A percentile compares a stretch with the other conserved stretches of the same genome.
These are phyloP conservation scores for Leptoteleia sp. DNA, from an alignment of 1,140 invertebrate species.

Conservation along the genomic window DNA sequence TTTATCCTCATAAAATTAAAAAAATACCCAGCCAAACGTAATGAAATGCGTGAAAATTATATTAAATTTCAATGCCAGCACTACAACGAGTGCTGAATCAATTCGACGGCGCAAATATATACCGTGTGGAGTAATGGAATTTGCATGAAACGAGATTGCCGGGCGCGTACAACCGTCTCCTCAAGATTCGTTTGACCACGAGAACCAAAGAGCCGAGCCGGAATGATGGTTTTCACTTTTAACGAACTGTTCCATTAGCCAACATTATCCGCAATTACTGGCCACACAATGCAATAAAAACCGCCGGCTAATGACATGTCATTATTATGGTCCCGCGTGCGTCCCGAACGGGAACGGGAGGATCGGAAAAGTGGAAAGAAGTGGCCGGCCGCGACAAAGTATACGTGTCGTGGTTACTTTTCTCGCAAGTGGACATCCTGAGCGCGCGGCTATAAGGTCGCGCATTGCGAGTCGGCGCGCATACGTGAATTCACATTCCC, in stretches of 20 bases:
- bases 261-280: constrained; percentile 9
- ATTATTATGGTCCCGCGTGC: neutral
- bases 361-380: constrained; percentile 4
- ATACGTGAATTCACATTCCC: constrained; percentile 24
- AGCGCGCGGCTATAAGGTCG: constrained; percentile 16
- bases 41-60: no score
- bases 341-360: neutral
- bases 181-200: neutral
- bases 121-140: no score
- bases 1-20: no score
- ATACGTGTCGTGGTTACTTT: constrained; percentile 22
- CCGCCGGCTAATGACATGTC: constrained; percentile 1
- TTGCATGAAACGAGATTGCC: no score
- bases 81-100: no score
- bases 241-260: constrained; percentile 22
- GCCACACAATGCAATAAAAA: neutral
- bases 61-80: no score
- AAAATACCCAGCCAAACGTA: no score
- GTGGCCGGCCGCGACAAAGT: neutral
- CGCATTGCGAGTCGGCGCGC: constrained; percentile 10
- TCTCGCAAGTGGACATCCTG: constrained; percentile 13
- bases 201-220: neutral
- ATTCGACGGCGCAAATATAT: neutral
- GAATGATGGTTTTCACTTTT: constrained; percentile 13
- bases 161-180: no score